Base-by-base conservation (phyloP, 2,113 vertebrate species). In the Megaleporinus macrocephalus region DNA sequence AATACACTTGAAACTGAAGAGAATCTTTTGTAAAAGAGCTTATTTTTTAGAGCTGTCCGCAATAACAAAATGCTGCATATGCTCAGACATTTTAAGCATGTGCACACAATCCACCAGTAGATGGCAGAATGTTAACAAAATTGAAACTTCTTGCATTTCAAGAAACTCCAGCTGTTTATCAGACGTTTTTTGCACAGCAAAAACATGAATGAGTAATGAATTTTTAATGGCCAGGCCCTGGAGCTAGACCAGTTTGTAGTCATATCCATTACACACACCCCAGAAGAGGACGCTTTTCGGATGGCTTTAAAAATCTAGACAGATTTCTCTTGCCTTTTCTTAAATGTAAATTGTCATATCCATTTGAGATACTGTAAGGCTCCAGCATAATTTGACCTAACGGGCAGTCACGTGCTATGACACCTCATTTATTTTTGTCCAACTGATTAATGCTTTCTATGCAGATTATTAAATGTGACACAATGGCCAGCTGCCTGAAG, bases 41-140 rank as follows among this genome's bases (percentile, higher is more conserved):
- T 4, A 11, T 53, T 53, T 53, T 47, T 47, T 47, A 36, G 33
- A 5, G 65, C 12, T 68, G 65, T 68, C 65, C 1, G 30, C 16
- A 68, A 16, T 36, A 68, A 65, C 62, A 16, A 80, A 47, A 61
- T 24, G 41, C 41, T 66, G 63, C 36, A 22, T 26, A 74, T 59
- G 10, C 22, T 59, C 1, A 36, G n/a, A n/a, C 24, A 3, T 53
- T 27, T 3, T 61, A 49, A 61, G 61, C 27, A 57, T n/a, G 12
- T 26, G 30, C 44, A 36, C n/a, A 14, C 13, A 12, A 7, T 61
- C 27, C 62, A 26, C 83, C 83, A 84, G 66, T 49, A 84, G 83
- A 84, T 76, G 83, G 83, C 83, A 84, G 83, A 63, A 75, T 53
- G 76, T 59, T 18, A 80, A 68, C 80, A 70, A 55, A 27, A 75